Base-by-base conservation (phyloP, 2,888 invertebrate species). In the Piscicola geometra region DNA sequence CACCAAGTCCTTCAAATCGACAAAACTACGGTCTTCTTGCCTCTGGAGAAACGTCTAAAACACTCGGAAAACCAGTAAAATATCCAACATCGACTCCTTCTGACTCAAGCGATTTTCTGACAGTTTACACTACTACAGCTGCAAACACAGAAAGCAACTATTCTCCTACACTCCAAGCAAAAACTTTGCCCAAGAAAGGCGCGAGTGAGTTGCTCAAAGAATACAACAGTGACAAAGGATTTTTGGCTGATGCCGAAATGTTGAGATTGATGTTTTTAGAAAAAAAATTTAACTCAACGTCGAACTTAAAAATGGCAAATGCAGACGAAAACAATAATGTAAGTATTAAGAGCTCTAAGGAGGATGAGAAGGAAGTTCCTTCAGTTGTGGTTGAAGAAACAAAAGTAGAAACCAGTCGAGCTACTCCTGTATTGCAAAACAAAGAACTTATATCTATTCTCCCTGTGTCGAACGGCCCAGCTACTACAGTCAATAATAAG, bases 191-290 rank as follows among this genome's bases (percentile, higher is more conserved):
- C n/a, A 73, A 60, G 36, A 64, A 60, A 3, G 1, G 25, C 12
- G n/a, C 32, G 15, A 36, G 21, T 1, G n/a, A n/a, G n/a, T n/a
- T 1, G 9, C 12, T 52, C 33, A 30, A 25, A 25, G 21, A 30
- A 21, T 3, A 69, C 9, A 69, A n/a, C 1, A 5, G n/a, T 32
- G 35, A 28, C 1, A 64, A 32, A 3, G 73, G 52, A n/a, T 73
- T 73, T 36, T 56, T 73, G 18, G 73, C 73, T 1, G 64, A 50
- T n/a, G 73, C 73, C 21, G 73, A 73, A 41, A 73, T 30, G 36
- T n/a, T 73, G 64, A 73, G 73, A 35, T 25, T 35, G 35, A 33
- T 56, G 18, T 73, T 60, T 36, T n/a, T 73, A 15, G 32, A 64
- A n/a, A 73, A 73, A 56, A 60, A 73, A n/a, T 35, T 30, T 28